Evolutionary conservation across 2,888 invertebrate species (phyloP), one percentile per base, ranked within the genome.

Genomic region (Oscheius onirici): DNA sequence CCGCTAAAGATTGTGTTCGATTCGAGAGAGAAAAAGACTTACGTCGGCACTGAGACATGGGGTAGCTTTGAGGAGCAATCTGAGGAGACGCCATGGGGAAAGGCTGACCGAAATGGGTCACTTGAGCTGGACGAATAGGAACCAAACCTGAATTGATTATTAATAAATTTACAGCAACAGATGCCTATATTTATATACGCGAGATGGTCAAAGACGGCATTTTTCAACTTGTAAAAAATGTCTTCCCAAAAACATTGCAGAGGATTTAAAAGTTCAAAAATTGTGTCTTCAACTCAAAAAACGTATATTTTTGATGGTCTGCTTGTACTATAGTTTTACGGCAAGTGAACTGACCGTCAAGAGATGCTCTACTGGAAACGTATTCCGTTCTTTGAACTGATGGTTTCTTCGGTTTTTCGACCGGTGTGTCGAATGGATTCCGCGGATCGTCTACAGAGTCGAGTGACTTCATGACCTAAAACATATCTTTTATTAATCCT

Each of bases 381-480:
- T 22, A 17, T 22, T 49, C 20, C 2, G 15, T 17, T 22, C 49
- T 49, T 17, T 10, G 40, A 40, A n/a, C 41, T 15, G 43, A 15
- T 26, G 28, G 22, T 54, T 34, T 67, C 44, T 44, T 68, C 8
- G 51, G 17, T 20, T 20, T 2, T 55, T 40, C 52, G 11, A n/a
- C n/a, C 22, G 70, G 43, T 26, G 34, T 43, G 26, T 70, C 70
- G 54, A 79, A 79, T 0, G 79, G 79, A 54, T 77, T 77, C 40
- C 73, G 28, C 1, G 79, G 79, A 43, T 76, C 74, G 58, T 79
- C 77, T 8, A 73, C 68, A 34, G 74, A 74, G 60, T 81, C 81
- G n/a, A 81, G 66, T 13, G 76, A 74, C 49, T 75, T 70, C 81
- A 81, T 80, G 2, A 76, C 73, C 81, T 81, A 54, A 61, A 76